Evolutionary conservation across 2,888 invertebrate species (phyloP), one percentile per base, ranked within the genome.

Genomic region (Agrotis exclamationis): DNA sequence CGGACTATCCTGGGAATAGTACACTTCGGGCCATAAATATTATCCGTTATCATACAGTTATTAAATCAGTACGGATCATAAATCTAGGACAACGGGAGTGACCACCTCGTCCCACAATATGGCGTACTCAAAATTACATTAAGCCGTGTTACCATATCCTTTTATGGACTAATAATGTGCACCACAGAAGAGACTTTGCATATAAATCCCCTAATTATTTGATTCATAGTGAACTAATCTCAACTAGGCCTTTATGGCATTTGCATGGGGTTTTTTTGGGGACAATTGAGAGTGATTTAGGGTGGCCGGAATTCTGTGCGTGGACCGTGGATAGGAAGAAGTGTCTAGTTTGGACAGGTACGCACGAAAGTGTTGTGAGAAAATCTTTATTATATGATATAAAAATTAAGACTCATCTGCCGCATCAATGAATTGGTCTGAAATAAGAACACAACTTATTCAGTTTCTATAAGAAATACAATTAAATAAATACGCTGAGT

Each of bases 141-240:
- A 93, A 91, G 86, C 89, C 90, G 89, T 92, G 93, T 91, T 90
- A 91, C 89, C 90, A 88, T 85, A 85, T 83, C 89, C 91, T 86
- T 93, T 95, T 94, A 94, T 92, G 87, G 90, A 85, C 93, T 95
- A 95, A 96, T 96, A 95, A 95, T 95, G 93, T 92, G 91, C 88
- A 93, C 94, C 95, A 92, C 95, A 96, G 91, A 94, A 92, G 90
- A 88, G 90, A 92, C 93, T 96, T 95, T 95, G 96, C 95, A 96
- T 96, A 95, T 94, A 96, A 96, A 96, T 96, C 95, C 94, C 93
- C 95, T 96, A 94, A 96, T 96, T 96, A 96, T 90, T 84, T 88
- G 77, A 95, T 95, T 96, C 93, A 95, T 85, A 85, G 87, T 85
- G 89, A 85, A 90, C 92, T 95, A 95, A 95, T 95, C 95, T 93